phyloP scores from a whole-genome alignment of 2,888 invertebrate species.

The Eilema sororculum region DNA sequence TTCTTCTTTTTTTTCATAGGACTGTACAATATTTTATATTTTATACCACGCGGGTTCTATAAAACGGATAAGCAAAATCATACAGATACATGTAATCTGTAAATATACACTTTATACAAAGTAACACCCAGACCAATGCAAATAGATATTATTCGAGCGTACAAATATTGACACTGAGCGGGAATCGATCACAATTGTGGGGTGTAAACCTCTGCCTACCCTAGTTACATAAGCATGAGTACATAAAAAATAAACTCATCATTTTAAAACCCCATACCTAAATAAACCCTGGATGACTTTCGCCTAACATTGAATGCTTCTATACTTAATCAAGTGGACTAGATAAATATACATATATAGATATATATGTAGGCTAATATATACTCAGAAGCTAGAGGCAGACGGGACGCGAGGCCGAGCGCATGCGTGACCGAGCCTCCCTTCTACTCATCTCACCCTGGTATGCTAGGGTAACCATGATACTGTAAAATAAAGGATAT shows the following conservation, averaged over 20 bases:
- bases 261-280: not conserved
- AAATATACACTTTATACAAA: not conserved
- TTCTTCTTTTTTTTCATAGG: too few relatives aligned
- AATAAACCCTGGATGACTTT: slow-evolving; percentile 29
- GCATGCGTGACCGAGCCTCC: slow-evolving; percentile 52
- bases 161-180: not conserved
- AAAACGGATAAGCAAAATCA: too few relatives aligned
- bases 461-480: slow-evolving; percentile 37
- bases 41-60: too few relatives aligned
- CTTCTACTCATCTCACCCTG: slow-evolving; percentile 44
- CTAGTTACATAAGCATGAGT: not conserved
- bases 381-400: slow-evolving; percentile 46
- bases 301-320: slow-evolving; percentile 36
- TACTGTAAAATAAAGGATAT: slow-evolving; percentile 20
- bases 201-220: not conserved
- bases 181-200: not conserved
- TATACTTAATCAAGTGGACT: slow-evolving; percentile 34
- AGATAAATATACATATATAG: not conserved
- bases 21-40: too few relatives aligned
- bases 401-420: slow-evolving; percentile 40
- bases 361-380: slow-evolving; percentile 27
- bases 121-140: not conserved
- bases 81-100: not conserved
- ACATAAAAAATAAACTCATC: slow-evolving; percentile 1
- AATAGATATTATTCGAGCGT: not conserved